Evolutionary conservation across 2,888 invertebrate species (phyloP), one percentile per base, ranked within the genome.

Genomic region (Oscheius sp.): DNA sequence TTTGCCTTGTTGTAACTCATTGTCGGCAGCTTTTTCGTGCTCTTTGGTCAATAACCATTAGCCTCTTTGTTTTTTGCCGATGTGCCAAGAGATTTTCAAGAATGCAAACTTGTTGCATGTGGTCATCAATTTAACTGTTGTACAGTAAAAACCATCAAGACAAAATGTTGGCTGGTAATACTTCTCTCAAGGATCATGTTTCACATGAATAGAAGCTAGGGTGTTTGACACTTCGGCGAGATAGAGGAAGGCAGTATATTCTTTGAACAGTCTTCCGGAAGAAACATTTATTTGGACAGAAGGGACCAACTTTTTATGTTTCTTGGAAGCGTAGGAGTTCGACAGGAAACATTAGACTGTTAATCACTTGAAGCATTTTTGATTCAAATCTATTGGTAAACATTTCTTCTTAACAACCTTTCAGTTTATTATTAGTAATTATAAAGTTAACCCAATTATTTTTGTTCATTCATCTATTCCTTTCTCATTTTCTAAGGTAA

Each of bases 201-300:
- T 45, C 62, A 32, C 6, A 22, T 24, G 47, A 28, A 62, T 47
- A 47, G 62, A 49, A 8, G 44, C 44, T 59, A 59, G 36, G 28
- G 44, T 59, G 59, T 59, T 59, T 59, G 44, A 59, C 59, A 59
- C 59, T 44, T 59, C 59, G 17, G 59, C 26, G 17, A 44, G 59
- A 59, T 59, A 59, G 30, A 59, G 59, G 26, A 59, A 17, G 22
- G 17, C n/a, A 26, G 14, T 41, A 26, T 59, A 41, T 26, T 26
- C 59, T 44, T 44, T 28, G 44, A 26, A 44, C 28, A 44, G 26
- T 54, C 54, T 54, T 33, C 54, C 54, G 33, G 17, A 47, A 5
- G n/a, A n/a, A n/a, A n/a, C n/a, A n/a, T n/a, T n/a, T n/a, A n/a
- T n/a, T n/a, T n/a, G n/a, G n/a, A n/a, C n/a, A n/a, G n/a, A n/a